phyloP scores from a whole-genome alignment of 2,113 vertebrate genomes.

The Suricata suricatta region DNA sequence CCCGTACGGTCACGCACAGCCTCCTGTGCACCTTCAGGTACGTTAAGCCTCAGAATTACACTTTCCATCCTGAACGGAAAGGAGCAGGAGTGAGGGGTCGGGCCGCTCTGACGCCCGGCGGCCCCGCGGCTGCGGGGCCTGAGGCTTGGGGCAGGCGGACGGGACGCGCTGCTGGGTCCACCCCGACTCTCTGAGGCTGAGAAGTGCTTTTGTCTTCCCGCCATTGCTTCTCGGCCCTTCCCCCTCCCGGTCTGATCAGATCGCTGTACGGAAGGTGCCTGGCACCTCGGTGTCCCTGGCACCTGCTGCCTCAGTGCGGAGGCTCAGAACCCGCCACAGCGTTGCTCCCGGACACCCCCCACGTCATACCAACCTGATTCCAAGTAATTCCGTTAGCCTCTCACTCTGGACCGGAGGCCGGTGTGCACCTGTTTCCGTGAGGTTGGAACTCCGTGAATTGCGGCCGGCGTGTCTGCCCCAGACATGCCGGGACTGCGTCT shows the following conservation, averaged over 20 bases:
- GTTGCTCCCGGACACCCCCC: not conserved
- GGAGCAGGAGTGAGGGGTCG: not conserved
- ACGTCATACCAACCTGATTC: not conserved
- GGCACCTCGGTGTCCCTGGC: rapidly evolving
- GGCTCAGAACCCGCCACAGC: rapidly evolving
- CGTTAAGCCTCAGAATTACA: not conserved
- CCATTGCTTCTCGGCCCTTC: not conserved
- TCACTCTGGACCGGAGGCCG: not conserved
- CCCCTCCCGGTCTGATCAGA: not conserved
- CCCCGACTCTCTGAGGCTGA: not conserved
- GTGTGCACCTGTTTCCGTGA: not conserved
- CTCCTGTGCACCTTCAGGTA: no score
- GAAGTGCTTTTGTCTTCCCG: not conserved
- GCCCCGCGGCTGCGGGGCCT: not conserved
- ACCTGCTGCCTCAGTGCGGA: not conserved
- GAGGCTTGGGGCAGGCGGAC: rapidly evolving
- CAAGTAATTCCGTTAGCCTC: not conserved
- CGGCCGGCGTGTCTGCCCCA: not conserved
- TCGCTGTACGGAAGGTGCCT: not conserved
- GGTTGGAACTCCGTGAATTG: not conserved
- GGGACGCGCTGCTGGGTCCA: rapidly evolving
- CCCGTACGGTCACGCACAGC: no score
- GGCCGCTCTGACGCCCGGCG: no score
- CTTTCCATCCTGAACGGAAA: not conserved
- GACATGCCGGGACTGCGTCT: rapidly evolving